Percentiles rank a stretch among this genome's conserved stretches.
These are phyloP conservation scores for Hydraecia micacea DNA, from an alignment of 2,888 invertebrate species.

Conservation along the genomic window DNA sequence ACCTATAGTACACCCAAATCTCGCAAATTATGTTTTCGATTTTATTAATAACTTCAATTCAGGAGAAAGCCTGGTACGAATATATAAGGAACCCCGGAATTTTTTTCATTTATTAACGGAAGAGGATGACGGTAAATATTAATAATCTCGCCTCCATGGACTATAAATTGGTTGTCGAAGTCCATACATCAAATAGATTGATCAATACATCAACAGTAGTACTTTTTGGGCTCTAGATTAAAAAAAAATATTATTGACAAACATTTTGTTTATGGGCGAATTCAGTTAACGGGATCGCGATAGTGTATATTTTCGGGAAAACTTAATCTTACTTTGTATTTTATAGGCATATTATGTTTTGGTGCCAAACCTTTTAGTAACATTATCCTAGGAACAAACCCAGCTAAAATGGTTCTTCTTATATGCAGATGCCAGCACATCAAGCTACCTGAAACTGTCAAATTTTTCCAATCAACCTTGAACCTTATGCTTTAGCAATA, in stretches of 20 bases:
- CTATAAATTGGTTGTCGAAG: conserved; percentile 56
- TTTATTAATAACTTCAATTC: too few relatives aligned
- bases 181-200: conserved; percentile 64
- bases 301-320: conserved; percentile 20
- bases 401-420: background rate
- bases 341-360: background rate
- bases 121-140: conserved; percentile 53
- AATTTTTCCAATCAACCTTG: too few relatives aligned
- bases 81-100: background rate
- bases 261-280: conserved; percentile 34
- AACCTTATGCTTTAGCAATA: too few relatives aligned
- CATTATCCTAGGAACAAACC: background rate
- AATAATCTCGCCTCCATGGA: conserved; percentile 45
- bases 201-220: conserved; percentile 60
- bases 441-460: too few relatives aligned
- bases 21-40: too few relatives aligned
- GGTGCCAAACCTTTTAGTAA: background rate
- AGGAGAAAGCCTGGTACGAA: too few relatives aligned
- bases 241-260: conserved; percentile 39
- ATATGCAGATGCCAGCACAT: too few relatives aligned
- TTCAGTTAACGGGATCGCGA: conserved; percentile 32
- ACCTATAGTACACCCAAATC: too few relatives aligned
- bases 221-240: conserved; percentile 34
- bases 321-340: background rate
- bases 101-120: background rate